Conservation (phyloP, 2,113 vertebrate genomes). For the Cinclus cinclus region DNA sequence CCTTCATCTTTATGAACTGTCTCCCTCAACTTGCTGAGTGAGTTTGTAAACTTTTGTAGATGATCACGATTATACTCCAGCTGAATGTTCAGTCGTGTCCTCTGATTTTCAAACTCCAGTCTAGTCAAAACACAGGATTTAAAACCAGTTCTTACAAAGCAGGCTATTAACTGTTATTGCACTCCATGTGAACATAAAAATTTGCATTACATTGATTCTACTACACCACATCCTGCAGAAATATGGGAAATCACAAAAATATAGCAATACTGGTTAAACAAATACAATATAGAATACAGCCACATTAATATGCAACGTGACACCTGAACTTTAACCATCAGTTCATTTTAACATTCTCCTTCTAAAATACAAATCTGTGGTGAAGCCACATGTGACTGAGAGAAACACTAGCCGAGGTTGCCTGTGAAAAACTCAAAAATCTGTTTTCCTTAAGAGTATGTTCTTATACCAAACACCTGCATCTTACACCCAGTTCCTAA, state of each 20-base stretch:
- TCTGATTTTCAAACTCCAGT: conserved; percentile 90
- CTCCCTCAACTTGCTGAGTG: conserved; percentile 69
- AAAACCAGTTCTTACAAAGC: background rate
- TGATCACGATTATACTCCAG: conserved; percentile 83
- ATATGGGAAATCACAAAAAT: background rate
- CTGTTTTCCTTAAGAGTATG: background rate
- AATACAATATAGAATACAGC: background rate
- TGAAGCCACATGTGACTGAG: background rate
- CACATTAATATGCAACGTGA: background rate
- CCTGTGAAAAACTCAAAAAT: background rate
- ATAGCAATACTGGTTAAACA: background rate
- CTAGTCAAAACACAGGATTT: conserved; percentile 68
- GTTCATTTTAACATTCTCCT: background rate
- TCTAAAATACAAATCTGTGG: background rate
- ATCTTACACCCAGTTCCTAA: background rate
- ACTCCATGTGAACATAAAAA: background rate
- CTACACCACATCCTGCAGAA: background rate
- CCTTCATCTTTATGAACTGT: conserved; percentile 72
- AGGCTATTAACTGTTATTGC: background rate
- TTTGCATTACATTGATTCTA: background rate
- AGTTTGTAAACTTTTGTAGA: conserved; percentile 75
- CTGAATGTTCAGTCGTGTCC: conserved; percentile 78
- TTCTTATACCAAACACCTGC: background rate
- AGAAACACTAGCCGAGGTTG: background rate
- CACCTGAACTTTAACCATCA: background rate